Evolutionary conservation across 53 echinoderm and acorn worm genomes (phyloP).

Genomic region (Actinopyga echinites): DNA sequence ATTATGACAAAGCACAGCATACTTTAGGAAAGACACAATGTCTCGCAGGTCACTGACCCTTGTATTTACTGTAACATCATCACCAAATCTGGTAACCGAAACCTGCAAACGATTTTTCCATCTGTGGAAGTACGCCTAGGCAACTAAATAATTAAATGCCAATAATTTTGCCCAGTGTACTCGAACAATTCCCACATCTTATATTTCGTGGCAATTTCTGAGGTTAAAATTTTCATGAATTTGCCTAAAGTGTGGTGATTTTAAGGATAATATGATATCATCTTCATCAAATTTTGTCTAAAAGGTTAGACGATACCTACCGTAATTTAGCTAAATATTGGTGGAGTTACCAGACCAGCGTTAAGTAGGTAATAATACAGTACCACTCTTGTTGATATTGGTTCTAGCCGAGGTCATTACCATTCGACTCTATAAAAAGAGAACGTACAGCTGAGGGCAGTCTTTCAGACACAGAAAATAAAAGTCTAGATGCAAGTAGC

Average conservation of each 20-base stretch:
- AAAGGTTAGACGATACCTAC: slow-evolving; percentile 14
- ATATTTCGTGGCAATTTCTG: not conserved
- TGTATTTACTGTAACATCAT: not conserved
- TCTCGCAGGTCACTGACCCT: slow-evolving; percentile 9
- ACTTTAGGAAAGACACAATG: too few species aligned
- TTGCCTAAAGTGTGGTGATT: not conserved
- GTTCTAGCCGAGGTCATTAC: too few species aligned
- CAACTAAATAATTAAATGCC: slow-evolving; percentile 32
- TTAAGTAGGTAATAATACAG: too few species aligned
- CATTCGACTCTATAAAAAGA: too few species aligned
- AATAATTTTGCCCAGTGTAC: slow-evolving; percentile 17
- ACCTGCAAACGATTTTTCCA: slow-evolving; percentile 33
- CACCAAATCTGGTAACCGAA: not conserved
- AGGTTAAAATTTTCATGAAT: not conserved
- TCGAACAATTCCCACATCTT: slow-evolving; percentile 3
- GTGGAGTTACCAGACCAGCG: too few species aligned
- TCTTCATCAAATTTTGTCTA: slow-evolving; percentile 9
- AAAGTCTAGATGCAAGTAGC: too few species aligned
- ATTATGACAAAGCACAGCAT: too few species aligned
- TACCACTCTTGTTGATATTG: too few species aligned
- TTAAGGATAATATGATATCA: not conserved
- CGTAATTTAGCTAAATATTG: not conserved
- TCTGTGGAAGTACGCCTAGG: not conserved
- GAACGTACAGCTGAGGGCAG: too few species aligned
- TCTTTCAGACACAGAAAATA: too few species aligned